Evolutionary conservation across 2,113 vertebrate genomes (phyloP).

Genomic region (Siniperca chuatsi): DNA sequence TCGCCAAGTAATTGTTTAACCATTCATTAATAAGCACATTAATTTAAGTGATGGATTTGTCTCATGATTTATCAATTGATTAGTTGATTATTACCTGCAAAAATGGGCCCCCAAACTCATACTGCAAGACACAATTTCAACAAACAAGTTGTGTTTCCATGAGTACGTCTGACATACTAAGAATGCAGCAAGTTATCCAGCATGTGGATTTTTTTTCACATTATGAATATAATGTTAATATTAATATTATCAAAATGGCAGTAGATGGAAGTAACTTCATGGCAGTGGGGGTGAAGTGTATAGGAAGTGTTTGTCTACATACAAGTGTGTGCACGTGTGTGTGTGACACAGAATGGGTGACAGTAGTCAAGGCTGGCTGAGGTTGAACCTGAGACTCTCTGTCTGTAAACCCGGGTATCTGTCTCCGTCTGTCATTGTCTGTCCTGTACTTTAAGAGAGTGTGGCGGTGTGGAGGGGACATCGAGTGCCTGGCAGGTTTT

Average conservation of each 20-base stretch:
- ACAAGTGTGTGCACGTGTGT: constrained; percentile 4
- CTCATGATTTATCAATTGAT: not conserved
- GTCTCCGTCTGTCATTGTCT: constrained; percentile 53
- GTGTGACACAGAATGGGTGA: constrained; percentile 55
- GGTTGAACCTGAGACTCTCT: constrained; percentile 28
- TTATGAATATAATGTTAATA: not conserved
- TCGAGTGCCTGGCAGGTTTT: constrained; percentile 76
- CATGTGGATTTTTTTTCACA: not conserved
- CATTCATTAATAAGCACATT: not conserved
- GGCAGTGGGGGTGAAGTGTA: constrained; percentile 38
- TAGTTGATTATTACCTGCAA: not conserved
- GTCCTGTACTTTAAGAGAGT: constrained; percentile 53
- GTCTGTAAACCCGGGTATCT: constrained; percentile 11
- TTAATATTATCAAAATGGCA: not conserved
- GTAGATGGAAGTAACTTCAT: constrained; percentile 15
- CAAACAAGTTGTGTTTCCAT: not conserved
- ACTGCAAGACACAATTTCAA: not conserved
- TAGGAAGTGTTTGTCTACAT: constrained; percentile 8
- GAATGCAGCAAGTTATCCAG: constrained; percentile 30
- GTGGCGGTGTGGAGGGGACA: constrained; percentile 34
- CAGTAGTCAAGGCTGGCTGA: constrained; percentile 56
- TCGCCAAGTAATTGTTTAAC: not conserved
- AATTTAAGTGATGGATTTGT: not conserved
- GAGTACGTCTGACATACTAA: constrained; percentile 16
- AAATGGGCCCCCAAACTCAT: not conserved